Evolutionary conservation across 1,140 invertebrate species (phyloP), one percentile per base, ranked within the genome.

Genomic region (Phenacoccus solenopsis): DNA sequence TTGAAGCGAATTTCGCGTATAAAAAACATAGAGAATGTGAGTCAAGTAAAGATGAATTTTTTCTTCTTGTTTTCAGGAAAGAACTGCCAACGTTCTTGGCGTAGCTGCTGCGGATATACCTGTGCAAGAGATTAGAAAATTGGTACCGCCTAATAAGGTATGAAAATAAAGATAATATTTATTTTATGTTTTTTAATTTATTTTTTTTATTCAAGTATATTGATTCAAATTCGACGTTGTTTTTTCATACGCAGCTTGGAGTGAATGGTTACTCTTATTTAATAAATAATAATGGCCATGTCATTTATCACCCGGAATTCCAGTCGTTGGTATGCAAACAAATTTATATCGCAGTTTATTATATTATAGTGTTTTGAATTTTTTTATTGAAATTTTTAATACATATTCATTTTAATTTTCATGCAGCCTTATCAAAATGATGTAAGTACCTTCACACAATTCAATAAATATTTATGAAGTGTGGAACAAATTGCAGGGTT

Each of bases 271-370:
- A 97, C 81, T 92, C 94, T 12, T 98, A 98, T 82, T 89, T 94
- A 78, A 89, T 97, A 74, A 94, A 94, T 80, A 97, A 98, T 79
- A 98, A 98, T 83, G 96, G 96, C 64, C 92, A 96, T 79, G 86
- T 98, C 72, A 82, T 99, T 64, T 97, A 94, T 80, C 96, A 99
- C 85, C 96, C 96, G n/a, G 94, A 98, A 79, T 85, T 97, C 74
- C 85, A 94, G 75, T 94, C 95, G 72, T 80, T 93, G 80, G 91
- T 94, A 83, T 87, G 84, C 78, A 32, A 5, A 32, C 5, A 32
- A 32, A 32, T 7, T 32, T 32, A 5, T 32, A 32, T 32, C 13
- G 30, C 30, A 32, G 30, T 32, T 32, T 32, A 32, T 32, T 13
- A 13, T 32, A 32, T 5, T 32, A 32, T 32, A 32, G 13, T 32